A percentile compares a stretch with the other conserved stretches of the same genome.
phyloP scores from a whole-genome alignment of 2,113 vertebrate genomes.

The Macrotus californicus region DNA sequence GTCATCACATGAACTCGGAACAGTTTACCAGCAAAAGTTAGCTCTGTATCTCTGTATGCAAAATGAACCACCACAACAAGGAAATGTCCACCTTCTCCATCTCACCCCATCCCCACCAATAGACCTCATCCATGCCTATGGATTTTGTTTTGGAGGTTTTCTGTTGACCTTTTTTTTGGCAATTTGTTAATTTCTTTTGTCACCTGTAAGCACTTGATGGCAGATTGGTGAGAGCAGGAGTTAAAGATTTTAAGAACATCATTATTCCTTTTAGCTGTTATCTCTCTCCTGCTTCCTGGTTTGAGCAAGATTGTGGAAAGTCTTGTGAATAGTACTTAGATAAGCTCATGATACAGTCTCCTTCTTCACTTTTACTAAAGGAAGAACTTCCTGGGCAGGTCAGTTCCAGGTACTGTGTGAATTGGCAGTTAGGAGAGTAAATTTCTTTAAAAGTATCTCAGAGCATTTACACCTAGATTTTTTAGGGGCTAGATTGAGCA shows the following conservation, averaged over 20 bases:
- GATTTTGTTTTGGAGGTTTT: slow-evolving; percentile 16
- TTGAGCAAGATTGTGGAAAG: background rate
- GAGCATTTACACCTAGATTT: background rate
- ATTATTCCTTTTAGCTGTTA: background rate
- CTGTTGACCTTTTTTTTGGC: background rate
- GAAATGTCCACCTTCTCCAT: background rate
- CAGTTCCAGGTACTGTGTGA: background rate
- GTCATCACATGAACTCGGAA: background rate
- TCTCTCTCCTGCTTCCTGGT: background rate
- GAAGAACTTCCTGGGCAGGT: background rate
- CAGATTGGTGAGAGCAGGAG: slow-evolving; percentile 2
- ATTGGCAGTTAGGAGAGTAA: background rate
- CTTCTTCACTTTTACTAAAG: background rate
- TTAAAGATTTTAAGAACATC: slow-evolving; percentile 9
- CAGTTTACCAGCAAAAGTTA: background rate
- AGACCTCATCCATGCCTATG: background rate
- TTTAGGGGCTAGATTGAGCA: background rate
- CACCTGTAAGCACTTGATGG: slow-evolving; percentile 25
- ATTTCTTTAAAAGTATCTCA: background rate
- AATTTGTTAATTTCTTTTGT: background rate
- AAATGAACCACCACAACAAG: background rate
- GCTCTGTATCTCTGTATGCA: background rate
- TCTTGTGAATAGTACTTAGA: background rate
- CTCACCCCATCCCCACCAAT: background rate
- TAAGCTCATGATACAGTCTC: background rate